phyloP scores from a whole-genome alignment of 2,888 invertebrate species.

The Pemphredon lugubris region DNA sequence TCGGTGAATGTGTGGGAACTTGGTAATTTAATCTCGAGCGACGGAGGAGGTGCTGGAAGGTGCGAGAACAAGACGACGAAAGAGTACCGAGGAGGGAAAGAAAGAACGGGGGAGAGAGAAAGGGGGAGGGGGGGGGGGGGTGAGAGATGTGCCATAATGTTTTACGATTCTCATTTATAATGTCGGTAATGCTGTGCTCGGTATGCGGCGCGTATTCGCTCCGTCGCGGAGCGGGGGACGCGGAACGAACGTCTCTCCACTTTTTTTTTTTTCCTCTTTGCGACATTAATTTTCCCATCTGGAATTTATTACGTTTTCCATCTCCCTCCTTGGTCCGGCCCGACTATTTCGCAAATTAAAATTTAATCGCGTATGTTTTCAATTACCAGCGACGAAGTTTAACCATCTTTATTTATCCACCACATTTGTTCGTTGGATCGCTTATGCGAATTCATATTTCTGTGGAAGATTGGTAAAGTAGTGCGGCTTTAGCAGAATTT shows the following conservation, averaged over 20 bases:
- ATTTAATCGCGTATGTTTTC: too few relatives aligned
- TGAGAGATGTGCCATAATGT: conserved; percentile 61
- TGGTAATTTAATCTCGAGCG: conserved; percentile 45
- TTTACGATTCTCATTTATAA: conserved; percentile 73
- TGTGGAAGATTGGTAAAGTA: too few relatives aligned
- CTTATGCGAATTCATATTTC: too few relatives aligned
- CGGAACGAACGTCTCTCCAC: conserved; percentile 25
- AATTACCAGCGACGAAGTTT: too few relatives aligned
- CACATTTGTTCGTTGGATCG: too few relatives aligned
- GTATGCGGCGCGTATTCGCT: conserved; percentile 66
- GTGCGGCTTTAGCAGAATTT: too few relatives aligned
- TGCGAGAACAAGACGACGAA: conserved; percentile 9
- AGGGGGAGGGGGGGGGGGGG: conserved; percentile 26
- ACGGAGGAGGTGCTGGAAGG: conserved; percentile 10
- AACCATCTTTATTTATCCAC: too few relatives aligned
- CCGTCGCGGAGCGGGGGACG: conserved; percentile 35
- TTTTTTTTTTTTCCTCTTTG: conserved; percentile 25
- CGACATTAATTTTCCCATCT: conserved; percentile 69
- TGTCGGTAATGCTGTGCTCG: conserved; percentile 68
- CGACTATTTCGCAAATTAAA: conserved; percentile 42
- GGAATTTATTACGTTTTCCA: conserved; percentile 64
- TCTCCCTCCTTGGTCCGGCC: neutral
- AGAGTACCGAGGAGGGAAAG: conserved; percentile 8
- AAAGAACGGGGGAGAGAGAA: conserved; percentile 27
- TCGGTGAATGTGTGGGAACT: conserved; percentile 32